These are phyloP conservation scores for Apeltes quadracus DNA, from an alignment of 2,113 vertebrate genomes.

Conservation along the genomic window DNA sequence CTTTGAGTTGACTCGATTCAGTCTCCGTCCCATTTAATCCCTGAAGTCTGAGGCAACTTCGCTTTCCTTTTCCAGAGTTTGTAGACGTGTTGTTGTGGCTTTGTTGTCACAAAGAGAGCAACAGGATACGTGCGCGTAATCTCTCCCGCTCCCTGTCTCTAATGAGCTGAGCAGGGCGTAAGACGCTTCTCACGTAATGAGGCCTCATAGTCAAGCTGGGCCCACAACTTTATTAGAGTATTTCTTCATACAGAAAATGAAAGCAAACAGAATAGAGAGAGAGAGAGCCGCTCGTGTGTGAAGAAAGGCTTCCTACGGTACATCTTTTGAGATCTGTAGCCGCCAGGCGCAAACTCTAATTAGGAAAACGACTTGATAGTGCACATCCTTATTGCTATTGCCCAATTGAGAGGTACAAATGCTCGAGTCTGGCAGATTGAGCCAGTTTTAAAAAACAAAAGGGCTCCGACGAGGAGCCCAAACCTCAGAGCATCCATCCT, in stretches of 20 bases:
- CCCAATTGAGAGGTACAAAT: conserved; percentile 11
- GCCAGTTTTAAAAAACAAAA: conserved; percentile 25
- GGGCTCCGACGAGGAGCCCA: conserved; percentile 8
- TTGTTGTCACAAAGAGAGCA: conserved; percentile 21
- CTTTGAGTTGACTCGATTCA: conserved; percentile 41
- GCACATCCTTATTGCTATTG: conserved; percentile 25
- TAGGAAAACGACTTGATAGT: conserved; percentile 21
- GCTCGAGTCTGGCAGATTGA: conserved; percentile 2
- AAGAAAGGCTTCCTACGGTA: conserved; percentile 6
- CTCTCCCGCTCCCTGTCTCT: conserved; percentile 38
- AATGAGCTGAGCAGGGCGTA: conserved; percentile 76
- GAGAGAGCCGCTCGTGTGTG: conserved; percentile 13
- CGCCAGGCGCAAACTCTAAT: conserved; percentile 10
- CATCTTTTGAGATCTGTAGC: conserved; percentile 12
- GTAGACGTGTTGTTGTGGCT: conserved; percentile 36
- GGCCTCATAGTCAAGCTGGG: conserved; percentile 60
- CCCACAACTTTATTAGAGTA: conserved; percentile 57
- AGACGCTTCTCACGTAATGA: conserved; percentile 79
- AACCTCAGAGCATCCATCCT: conserved; percentile 50
- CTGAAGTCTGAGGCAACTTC: conserved; percentile 17
- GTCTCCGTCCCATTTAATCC: conserved; percentile 58
- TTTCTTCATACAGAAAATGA: conserved; percentile 60
- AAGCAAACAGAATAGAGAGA: conserved; percentile 53
- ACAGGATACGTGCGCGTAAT: conserved; percentile 13
- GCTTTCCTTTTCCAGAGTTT: conserved; percentile 29